These are phyloP conservation scores for Tethea ocularis DNA, from an alignment of 2,888 invertebrate species.

Conservation along the genomic window DNA sequence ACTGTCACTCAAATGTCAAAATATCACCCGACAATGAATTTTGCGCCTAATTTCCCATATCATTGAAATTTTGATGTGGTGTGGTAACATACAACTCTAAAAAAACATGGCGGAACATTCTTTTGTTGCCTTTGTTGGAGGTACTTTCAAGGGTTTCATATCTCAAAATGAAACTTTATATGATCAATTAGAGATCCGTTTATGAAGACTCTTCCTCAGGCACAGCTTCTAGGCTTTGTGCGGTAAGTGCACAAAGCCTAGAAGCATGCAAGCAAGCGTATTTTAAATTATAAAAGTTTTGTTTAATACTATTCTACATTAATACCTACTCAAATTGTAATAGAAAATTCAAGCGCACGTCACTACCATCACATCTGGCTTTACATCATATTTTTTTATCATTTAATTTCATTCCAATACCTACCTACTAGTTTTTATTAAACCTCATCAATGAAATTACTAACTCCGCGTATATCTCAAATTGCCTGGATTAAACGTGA, in stretches of 20 bases:
- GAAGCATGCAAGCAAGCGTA: no score
- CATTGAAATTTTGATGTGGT: conserved; percentile 55
- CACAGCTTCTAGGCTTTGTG: no score
- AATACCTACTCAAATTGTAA: no score
- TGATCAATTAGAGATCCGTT: no score
- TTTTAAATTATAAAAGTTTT: background rate
- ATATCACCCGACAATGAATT: conserved; percentile 58
- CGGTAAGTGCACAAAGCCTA: no score
- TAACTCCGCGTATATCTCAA: conserved; percentile 28
- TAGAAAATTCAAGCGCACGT: no score
- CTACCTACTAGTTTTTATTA: background rate
- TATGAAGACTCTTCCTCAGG: background rate
- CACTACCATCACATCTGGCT: no score
- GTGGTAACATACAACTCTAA: conserved; percentile 28
- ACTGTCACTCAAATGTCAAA: conserved; percentile 81
- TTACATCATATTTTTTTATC: background rate
- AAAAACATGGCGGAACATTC: background rate
- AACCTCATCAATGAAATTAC: conserved; percentile 16
- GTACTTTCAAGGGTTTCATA: no score
- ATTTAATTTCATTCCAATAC: background rate
- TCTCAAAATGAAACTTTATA: background rate
- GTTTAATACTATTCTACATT: no score
- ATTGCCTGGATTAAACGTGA: conserved; percentile 28
- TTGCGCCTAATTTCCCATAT: conserved; percentile 66
- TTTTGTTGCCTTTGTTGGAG: background rate